Conservation (phyloP, 1,140 invertebrate species). For the Penaeus chinensis region DNA sequence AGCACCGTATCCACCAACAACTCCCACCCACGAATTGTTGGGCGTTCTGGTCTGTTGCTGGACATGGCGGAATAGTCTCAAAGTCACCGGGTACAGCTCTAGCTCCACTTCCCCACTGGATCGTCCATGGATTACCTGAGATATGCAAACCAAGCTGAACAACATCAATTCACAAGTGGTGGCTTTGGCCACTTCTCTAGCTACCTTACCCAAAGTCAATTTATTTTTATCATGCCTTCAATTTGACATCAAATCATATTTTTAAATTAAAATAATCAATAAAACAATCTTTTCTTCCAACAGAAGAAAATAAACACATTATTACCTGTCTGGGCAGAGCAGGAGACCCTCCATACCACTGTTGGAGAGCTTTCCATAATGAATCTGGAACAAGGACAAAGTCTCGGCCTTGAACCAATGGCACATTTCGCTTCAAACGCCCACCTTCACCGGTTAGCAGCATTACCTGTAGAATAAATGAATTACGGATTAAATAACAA, state of each 20-base stretch:
- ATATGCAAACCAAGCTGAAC: neutral
- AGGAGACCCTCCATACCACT: conserved; percentile 87
- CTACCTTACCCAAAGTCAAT: too few species aligned
- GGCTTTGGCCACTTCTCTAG: too few species aligned
- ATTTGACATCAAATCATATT: neutral
- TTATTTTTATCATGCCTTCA: too few species aligned
- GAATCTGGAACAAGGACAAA: conserved; percentile 86
- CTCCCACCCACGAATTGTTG: conserved; percentile 71
- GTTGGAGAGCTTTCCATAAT: conserved; percentile 84
- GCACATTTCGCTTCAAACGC: conserved; percentile 78
- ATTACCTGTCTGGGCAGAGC: conserved; percentile 83
- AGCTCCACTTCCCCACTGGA: conserved; percentile 75
- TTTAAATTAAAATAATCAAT: too few species aligned
- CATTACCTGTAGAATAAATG: conserved; percentile 65
- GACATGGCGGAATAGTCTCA: conserved; percentile 81
- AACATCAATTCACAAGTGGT: conserved; percentile 29
- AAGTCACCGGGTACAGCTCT: conserved; percentile 83
- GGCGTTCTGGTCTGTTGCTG: conserved; percentile 67
- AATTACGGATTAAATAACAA: conserved; percentile 5
- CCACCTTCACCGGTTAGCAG: conserved; percentile 89
- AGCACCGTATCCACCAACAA: conserved; percentile 77
- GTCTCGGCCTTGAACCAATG: conserved; percentile 79
- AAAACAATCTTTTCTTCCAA: conserved; percentile 67
- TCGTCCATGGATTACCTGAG: conserved; percentile 68
- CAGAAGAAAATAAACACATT: conserved; percentile 71